phyloP scores from a whole-genome alignment of 2,797 vertebrate species.

The Cynodonichthys magdalenae region DNA sequence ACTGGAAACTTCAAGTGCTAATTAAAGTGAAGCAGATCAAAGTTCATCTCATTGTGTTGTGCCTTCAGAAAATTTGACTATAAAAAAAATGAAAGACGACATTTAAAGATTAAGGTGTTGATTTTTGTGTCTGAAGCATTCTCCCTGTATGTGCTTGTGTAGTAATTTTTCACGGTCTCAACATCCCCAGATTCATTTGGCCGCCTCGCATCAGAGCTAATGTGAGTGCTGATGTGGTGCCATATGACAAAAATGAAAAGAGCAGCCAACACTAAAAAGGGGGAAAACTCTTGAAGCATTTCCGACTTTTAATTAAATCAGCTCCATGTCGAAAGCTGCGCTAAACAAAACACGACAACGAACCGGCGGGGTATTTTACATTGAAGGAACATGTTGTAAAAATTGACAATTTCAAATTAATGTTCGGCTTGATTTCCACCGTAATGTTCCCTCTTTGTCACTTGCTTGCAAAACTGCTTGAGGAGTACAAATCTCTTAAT shows the following conservation, averaged over 20 bases:
- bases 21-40: conserved; percentile 55
- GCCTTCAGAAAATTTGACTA: conserved; percentile 30
- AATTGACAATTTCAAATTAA: conserved; percentile 61
- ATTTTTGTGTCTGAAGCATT: conserved; percentile 23
- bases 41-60: conserved; percentile 23
- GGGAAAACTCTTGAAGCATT: conserved; percentile 34
- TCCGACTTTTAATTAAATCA: conserved; percentile 38
- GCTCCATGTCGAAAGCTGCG: conserved; percentile 32
- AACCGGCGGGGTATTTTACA: conserved; percentile 31
- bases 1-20: conserved; percentile 50
- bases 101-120: conserved; percentile 24
- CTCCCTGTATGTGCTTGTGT: conserved; percentile 28
- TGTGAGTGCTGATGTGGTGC: conserved; percentile 28
- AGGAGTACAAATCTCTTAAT: conserved; percentile 83
- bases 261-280: conserved; percentile 30
- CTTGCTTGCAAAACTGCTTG: conserved; percentile 68
- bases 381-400: conserved; percentile 56
- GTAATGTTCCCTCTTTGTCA: conserved; percentile 71
- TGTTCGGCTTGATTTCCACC: conserved; percentile 56
- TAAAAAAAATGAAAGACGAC: conserved; percentile 14
- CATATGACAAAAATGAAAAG: conserved; percentile 21
- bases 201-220: conserved; percentile 23
- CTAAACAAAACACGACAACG: conserved; percentile 36
- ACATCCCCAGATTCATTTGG: conserved; percentile 42
- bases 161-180: conserved; percentile 35